Conservation (phyloP, 2,113 vertebrate genomes). For the Melanerpes aurifrons region DNA sequence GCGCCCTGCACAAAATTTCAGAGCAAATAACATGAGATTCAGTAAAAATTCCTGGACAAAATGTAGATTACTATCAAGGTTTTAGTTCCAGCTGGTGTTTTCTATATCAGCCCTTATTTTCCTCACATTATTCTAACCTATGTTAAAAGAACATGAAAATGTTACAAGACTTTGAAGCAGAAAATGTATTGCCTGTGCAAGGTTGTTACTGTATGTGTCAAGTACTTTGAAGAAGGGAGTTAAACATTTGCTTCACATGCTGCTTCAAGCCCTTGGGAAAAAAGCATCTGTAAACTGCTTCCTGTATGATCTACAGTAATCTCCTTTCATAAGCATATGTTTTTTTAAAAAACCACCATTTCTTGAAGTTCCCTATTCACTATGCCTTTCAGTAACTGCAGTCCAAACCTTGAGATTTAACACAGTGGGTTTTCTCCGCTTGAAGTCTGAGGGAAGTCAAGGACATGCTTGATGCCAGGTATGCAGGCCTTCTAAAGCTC, state of each 20-base stretch:
- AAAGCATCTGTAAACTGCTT: background rate
- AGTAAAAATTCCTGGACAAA: background rate
- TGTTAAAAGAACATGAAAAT: background rate
- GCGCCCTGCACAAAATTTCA: constrained; percentile 83
- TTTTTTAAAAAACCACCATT: background rate
- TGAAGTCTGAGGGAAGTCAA: background rate
- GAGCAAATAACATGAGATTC: background rate
- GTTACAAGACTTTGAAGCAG: background rate
- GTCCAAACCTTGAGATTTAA: background rate
- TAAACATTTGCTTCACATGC: background rate
- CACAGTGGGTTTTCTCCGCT: background rate
- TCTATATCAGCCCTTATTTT: background rate
- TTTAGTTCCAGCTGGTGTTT: background rate
- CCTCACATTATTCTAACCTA: background rate
- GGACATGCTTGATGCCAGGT: background rate
- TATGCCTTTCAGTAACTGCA: background rate
- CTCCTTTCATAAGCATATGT: rapidly evolving
- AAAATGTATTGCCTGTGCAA: background rate
- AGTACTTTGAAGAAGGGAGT: background rate
- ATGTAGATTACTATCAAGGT: background rate
- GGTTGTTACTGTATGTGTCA: background rate
- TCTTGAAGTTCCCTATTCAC: background rate
- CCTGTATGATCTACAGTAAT: background rate
- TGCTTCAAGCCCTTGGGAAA: background rate
- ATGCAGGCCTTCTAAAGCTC: background rate